These are phyloP conservation scores for Drosophila saltans DNA, from an alignment of 1,140 invertebrate species.

Conservation along the genomic window DNA sequence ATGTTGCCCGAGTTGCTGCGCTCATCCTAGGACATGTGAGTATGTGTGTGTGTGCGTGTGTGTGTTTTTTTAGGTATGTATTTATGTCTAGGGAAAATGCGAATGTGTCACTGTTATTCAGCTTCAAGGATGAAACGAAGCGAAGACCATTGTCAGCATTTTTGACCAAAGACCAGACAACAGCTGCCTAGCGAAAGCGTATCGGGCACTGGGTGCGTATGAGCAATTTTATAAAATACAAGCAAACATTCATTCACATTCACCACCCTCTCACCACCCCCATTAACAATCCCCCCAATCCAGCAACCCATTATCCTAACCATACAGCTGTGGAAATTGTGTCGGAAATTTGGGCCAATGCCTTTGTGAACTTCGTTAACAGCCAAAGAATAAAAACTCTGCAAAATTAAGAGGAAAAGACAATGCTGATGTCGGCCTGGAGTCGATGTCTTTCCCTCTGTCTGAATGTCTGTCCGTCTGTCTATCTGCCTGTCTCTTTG, in stretches of 20 bases:
- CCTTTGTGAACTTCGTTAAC: slow-evolving; percentile 45
- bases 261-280: neutral
- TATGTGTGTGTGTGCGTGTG: neutral
- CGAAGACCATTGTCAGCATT: slow-evolving; percentile 59
- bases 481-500: too few relatives aligned
- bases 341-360: slow-evolving; percentile 54
- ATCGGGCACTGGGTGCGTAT: slow-evolving; percentile 54
- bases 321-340: slow-evolving; percentile 49
- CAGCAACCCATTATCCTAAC: slow-evolving; percentile 7
- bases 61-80: slow-evolving; percentile 6
- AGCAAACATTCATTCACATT: slow-evolving; percentile 45
- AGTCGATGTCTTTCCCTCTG: neutral
- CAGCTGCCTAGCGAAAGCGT: slow-evolving; percentile 25
- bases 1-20: slow-evolving; percentile 20
- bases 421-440: slow-evolving; percentile 2
- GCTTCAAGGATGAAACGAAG: slow-evolving; percentile 35
- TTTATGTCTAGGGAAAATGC: slow-evolving; percentile 6
- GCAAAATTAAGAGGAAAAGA: slow-evolving; percentile 19
- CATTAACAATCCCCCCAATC: too few relatives aligned
- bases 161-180: slow-evolving; percentile 30
- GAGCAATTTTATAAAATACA: slow-evolving; percentile 69
- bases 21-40: slow-evolving; percentile 12
- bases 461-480: too few relatives aligned
- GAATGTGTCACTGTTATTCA: slow-evolving; percentile 30
- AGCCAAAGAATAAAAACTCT: slow-evolving; percentile 23